phyloP scores from a whole-genome alignment of 2,113 vertebrate genomes.

The Neodon shergylaensis region DNA sequence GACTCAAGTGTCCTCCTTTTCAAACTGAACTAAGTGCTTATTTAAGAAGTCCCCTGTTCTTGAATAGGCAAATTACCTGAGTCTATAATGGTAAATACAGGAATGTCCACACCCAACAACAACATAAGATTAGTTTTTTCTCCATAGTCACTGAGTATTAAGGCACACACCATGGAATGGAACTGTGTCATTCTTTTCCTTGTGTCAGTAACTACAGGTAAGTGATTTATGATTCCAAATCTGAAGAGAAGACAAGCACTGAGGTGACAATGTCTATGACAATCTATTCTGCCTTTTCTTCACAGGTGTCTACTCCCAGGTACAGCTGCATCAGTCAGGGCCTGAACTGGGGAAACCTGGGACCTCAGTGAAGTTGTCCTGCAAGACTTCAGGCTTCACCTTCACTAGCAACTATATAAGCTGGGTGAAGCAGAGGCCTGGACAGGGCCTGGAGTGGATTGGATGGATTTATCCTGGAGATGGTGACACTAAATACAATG shows the following conservation, averaged over 20 bases:
- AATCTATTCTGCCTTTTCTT: background rate
- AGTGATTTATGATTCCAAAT: background rate
- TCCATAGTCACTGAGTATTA: background rate
- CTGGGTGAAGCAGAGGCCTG: background rate
- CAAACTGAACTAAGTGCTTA: background rate
- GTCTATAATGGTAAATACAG: background rate
- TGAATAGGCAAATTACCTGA: background rate
- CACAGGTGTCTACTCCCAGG: background rate
- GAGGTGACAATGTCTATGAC: background rate
- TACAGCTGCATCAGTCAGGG: background rate
- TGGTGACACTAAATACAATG: fast-evolving
- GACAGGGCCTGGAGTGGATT: background rate
- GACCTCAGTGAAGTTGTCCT: background rate
- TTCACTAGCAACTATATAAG: fast-evolving
- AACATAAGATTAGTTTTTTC: background rate
- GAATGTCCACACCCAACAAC: fast-evolving
- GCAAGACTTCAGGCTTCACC: background rate
- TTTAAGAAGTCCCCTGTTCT: background rate
- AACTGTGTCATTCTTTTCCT: background rate
- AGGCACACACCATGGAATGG: background rate
- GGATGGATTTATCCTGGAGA: fast-evolving
- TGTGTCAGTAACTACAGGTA: background rate
- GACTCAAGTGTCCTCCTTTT: background rate
- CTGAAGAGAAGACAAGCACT: fast-evolving
- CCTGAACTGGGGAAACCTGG: background rate